A percentile compares a stretch with the other conserved stretches of the same genome.
These are phyloP conservation scores for Hycleus phaleratus DNA, from an alignment of 1,140 invertebrate species.

Conservation along the genomic window DNA sequence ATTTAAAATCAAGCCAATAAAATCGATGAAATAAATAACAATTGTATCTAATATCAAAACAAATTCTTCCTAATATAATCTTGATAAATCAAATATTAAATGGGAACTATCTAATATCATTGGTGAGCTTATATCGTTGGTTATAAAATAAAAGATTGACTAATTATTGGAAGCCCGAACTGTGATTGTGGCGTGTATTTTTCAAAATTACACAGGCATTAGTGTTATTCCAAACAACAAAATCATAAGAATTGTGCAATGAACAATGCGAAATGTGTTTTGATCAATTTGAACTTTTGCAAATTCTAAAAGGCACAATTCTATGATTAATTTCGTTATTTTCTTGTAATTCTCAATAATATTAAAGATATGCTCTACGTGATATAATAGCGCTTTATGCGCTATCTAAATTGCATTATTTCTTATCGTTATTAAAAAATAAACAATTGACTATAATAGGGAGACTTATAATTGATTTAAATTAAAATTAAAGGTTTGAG, in stretches of 20 bases:
- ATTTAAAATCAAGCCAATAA: no score
- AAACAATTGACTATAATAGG: constrained; percentile 30
- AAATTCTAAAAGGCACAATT: constrained; percentile 21
- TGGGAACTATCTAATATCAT: no score
- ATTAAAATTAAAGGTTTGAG: not conserved
- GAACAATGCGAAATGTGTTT: constrained; percentile 12
- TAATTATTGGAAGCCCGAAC: constrained; percentile 26
- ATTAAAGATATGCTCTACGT: constrained; percentile 25
- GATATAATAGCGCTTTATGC: constrained; percentile 15
- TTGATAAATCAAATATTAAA: no score
- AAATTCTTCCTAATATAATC: no score
- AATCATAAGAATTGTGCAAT: constrained; percentile 4
- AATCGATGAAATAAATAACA: no score
- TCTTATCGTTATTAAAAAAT: not conserved
- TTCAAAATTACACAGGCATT: not conserved
- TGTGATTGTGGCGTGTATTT: constrained; percentile 25
- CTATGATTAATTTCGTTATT: constrained; percentile 17
- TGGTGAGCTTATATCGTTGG: no score
- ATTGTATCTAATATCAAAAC: no score
- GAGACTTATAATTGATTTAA: constrained; percentile 5
- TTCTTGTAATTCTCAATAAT: not conserved
- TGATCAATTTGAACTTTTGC: not conserved
- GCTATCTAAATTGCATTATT: not conserved
- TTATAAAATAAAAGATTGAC: constrained; percentile 1
- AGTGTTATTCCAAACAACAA: not conserved